A percentile compares a stretch with the other conserved stretches of the same genome.
phyloP scores from a whole-genome alignment of 1,140 invertebrate genomes.

The Heliconius melpomene region DNA sequence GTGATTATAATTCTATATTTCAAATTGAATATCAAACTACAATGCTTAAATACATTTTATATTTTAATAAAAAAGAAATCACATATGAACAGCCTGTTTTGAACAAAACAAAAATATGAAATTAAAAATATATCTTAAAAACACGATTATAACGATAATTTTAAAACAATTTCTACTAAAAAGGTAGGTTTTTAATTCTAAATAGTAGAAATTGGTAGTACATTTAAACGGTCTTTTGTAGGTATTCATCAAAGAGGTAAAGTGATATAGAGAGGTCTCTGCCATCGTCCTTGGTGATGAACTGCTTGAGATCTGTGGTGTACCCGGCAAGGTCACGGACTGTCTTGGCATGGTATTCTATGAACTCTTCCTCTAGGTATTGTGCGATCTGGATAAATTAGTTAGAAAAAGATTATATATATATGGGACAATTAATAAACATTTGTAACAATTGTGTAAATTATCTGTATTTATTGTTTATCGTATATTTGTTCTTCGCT shows the following conservation, averaged over 20 bases:
- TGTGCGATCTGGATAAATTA: conserved; percentile 81
- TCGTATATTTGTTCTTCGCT: too few relatives aligned
- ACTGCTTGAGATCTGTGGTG: conserved; percentile 85
- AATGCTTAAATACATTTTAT: conserved; percentile 35
- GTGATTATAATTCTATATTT: conserved; percentile 41
- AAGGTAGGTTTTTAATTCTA: conserved; percentile 16
- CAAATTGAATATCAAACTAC: conserved; percentile 40
- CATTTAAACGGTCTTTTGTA: conserved; percentile 82
- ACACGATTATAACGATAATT: conserved; percentile 4
- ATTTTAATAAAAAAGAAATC: conserved; percentile 35
- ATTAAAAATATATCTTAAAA: background rate
- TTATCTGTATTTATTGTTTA: too few relatives aligned
- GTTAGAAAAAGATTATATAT: background rate
- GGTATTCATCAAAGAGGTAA: conserved; percentile 90
- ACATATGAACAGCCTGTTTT: conserved; percentile 50
- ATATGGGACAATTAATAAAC: too few relatives aligned
- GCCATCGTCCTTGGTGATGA: conserved; percentile 82
- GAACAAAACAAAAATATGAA: conserved; percentile 36
- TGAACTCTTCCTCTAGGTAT: conserved; percentile 88
- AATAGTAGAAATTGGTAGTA: conserved; percentile 13
- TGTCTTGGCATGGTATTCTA: conserved; percentile 84
- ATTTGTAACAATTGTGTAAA: too few relatives aligned
- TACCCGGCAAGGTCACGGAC: conserved; percentile 87
- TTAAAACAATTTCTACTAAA: conserved; percentile 24
- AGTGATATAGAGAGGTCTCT: conserved; percentile 84